Evolutionary conservation across 1,140 invertebrate genomes (phyloP).

Genomic region (Listronotus bonariensis): DNA sequence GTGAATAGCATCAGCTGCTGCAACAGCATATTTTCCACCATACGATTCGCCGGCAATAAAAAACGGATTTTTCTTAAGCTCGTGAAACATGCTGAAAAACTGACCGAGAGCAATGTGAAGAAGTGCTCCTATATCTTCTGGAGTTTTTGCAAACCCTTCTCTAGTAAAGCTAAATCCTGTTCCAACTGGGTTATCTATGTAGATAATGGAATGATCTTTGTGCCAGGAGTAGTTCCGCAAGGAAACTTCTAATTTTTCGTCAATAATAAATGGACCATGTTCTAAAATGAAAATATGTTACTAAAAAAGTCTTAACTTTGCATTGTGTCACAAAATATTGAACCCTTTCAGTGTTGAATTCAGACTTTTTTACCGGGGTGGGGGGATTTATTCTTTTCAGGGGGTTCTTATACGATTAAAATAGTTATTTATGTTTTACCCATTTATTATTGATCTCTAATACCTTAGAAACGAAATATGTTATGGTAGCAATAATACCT

Average conservation of each 20-base stretch:
- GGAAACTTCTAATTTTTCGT: slow-evolving; percentile 54
- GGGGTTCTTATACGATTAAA: no score
- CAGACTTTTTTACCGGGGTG: not conserved
- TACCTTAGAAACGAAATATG: no score
- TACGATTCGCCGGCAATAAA: slow-evolving; percentile 84
- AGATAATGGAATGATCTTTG: slow-evolving; percentile 70
- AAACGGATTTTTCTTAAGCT: slow-evolving; percentile 67
- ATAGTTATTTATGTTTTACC: no score
- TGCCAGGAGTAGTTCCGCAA: slow-evolving; percentile 61
- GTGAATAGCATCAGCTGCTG: slow-evolving; percentile 73
- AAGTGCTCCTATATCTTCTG: slow-evolving; percentile 67
- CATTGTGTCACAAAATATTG: not conserved
- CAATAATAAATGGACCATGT: slow-evolving; percentile 64
- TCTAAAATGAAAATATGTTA: slow-evolving; percentile 52
- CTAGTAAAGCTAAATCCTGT: slow-evolving; percentile 75
- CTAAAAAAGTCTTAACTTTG: not conserved
- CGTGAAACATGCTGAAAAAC: slow-evolving; percentile 72
- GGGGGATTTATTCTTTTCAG: not conserved
- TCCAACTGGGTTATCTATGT: slow-evolving; percentile 87
- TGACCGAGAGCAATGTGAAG: slow-evolving; percentile 68
- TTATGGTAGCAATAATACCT: no score
- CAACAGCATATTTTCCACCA: slow-evolving; percentile 80
- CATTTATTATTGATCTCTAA: no score
- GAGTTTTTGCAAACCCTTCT: slow-evolving; percentile 66
- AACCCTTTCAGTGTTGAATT: not conserved